Evolutionary conservation across 2,113 vertebrate genomes (phyloP), one percentile per base, ranked within the genome.

Genomic region (Pseudonaja textilis): DNA sequence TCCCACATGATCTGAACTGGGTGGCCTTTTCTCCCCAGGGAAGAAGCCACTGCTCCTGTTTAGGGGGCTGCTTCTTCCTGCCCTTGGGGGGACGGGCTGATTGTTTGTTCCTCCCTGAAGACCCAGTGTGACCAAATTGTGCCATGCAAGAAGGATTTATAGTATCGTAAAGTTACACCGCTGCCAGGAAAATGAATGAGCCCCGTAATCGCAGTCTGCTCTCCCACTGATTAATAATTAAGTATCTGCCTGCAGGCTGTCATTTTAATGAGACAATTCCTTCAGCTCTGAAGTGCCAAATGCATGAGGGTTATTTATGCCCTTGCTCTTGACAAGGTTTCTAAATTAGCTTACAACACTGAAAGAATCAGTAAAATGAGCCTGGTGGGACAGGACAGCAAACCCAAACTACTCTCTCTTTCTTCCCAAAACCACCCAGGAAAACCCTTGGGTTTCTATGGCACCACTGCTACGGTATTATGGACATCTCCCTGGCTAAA

Each of bases 271-370:
- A 90, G 92, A 90, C 45, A 90, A 64, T 0, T 0, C 88, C 94
- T 93, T 93, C 92, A 23, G 20, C 25, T 85, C 54, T 0, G 18
- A 57, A 92, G 93, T 57, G 88, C 29, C 29, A 29, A 47, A 85
- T 55, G 93, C 85, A 92, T 89, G 1, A 50, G 93, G 91, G 90
- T 5, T 42, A 89, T 34, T 93, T 90, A 56, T 56, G 7, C 39
- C 5, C 57, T 91, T 87, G 89, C 92, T 85, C 89, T 94, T 69
- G 91, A 18, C 7, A 85, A 26, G 93, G 92, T 89, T 93, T 94
- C 93, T 9, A 22, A 50, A 93, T 94, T 94, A 56, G 54, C 57
- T 42, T 0, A 0, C 25, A 92, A 29, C 94, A 55, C 87, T 4
- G 0, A 20, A 91, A 54, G 90, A 56, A 1, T 52, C 64, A 81